Base-by-base conservation (phyloP, 23 tunicate genomes). In the Halocynthia aurantium region DNA sequence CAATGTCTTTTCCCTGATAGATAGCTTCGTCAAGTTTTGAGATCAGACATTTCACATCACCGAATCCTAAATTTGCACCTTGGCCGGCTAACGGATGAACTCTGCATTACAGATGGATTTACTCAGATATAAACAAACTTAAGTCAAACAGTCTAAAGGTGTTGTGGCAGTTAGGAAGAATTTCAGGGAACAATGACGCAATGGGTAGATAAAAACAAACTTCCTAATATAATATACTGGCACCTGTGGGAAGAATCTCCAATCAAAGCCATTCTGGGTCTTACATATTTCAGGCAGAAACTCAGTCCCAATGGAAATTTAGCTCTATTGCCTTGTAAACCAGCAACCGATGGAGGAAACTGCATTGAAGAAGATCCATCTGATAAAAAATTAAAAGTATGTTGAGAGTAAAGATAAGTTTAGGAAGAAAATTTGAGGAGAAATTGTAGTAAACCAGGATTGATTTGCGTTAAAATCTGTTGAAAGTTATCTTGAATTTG, bases 21-120 rank as follows among this genome's bases (percentile, higher is more conserved):
- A 78, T 78, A 21, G 89, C 80, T 61, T 78, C 53, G 13, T 92
- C 86, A 50, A 92, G 19, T 11, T 52, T 70, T 53, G 61, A 18
- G 15, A 60, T 53, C 53, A 92, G 76, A 57, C 85, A 69, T 7
- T 58, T 57, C 18, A 86, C 92, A 75, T 92, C 98, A 52, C 98
- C 80, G 17, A 86, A 78, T 6, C 98, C 98, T 60, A 86, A 44
- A 58, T 92, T 92, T 6, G 86, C 92, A 15, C 93, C 98, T 71
- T 92, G 98, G 9, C 98, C 98, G 6, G 98, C 98, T 21, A 86
- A 56, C 40, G 98, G 98, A 74, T 92, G 98, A 52, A 92, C 61
- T 66, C 97, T 91, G 54, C 13, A 80, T 10, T 10, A 72, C n/a
- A 76, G 13, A 76, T 76, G 15, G n/a, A n/a, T n/a, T n/a, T n/a